A percentile compares a stretch with the other conserved stretches of the same genome.
Evolutionary conservation across 2,113 vertebrate species (phyloP).

Genomic region (Gnathonemus echidnorhynchus): DNA sequence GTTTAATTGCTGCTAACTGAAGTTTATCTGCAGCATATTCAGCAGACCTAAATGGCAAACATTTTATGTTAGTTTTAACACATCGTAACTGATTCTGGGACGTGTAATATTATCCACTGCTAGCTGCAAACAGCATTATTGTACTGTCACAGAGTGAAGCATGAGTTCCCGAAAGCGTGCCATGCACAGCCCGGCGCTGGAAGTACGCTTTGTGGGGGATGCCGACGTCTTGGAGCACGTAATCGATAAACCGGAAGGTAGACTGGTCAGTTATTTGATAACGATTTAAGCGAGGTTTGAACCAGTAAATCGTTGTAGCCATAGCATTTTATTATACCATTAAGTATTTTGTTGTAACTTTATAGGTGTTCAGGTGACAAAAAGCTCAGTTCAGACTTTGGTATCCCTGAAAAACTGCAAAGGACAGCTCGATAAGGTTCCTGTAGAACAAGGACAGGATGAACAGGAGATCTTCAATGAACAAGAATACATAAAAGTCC

Average conservation of each 20-base stretch:
- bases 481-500: constrained; percentile 69
- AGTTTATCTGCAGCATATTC: background rate
- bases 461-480: constrained; percentile 63
- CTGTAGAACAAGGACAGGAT: constrained; percentile 42
- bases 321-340: background rate
- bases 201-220: constrained; percentile 81
- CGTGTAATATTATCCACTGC: background rate
- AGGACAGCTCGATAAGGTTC: constrained; percentile 43
- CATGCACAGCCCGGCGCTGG: constrained; percentile 38
- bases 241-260: constrained; percentile 77
- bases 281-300: background rate
- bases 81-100: background rate
- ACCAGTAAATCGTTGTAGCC: background rate
- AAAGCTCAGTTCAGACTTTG: constrained; percentile 53
- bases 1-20: background rate
- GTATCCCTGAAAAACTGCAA: constrained; percentile 59
- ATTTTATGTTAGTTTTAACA: background rate
- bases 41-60: background rate
- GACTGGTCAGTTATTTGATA: background rate
- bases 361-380: constrained; percentile 55
- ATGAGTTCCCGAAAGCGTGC: constrained; percentile 55
- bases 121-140: background rate
- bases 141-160: constrained; percentile 16
- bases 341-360: background rate
- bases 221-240: constrained; percentile 85